A percentile compares a stretch with the other conserved stretches of the same genome.
These are phyloP conservation scores for Lasiurus cinereus DNA, from an alignment of 2,113 vertebrate species.

Conservation along the genomic window DNA sequence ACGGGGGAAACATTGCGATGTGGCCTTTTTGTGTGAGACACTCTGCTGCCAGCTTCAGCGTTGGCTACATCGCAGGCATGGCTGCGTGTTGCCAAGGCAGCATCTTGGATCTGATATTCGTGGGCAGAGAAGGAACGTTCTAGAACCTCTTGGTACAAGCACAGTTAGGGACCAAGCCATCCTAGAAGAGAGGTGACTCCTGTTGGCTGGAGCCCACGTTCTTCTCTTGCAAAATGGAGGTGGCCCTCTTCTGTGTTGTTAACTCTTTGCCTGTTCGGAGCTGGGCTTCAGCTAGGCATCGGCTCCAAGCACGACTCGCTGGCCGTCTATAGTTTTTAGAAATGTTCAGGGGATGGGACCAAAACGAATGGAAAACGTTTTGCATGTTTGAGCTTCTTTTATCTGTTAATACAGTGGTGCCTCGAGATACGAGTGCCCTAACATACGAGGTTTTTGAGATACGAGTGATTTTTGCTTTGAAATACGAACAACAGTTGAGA, in stretches of 20 bases:
- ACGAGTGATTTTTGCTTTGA: no score
- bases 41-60: neutral
- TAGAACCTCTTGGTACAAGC: neutral
- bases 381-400: conserved; percentile 9
- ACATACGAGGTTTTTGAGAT: no score
- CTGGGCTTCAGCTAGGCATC: conserved; percentile 63
- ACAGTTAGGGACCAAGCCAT: neutral
- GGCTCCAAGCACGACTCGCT: conserved; percentile 61
- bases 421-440: no score
- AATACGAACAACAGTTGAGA: no score
- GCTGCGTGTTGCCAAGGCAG: neutral
- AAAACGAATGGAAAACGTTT: conserved; percentile 57
- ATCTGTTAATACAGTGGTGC: neutral
- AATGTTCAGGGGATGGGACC: conserved; percentile 51
- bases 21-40: neutral
- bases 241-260: conserved; percentile 24
- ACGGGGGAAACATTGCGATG: conserved; percentile 4
- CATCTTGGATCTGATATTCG: neutral
- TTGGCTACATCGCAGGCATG: neutral
- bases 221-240: neutral
- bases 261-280: conserved; percentile 44
- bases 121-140: neutral
- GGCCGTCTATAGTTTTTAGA: conserved; percentile 63
- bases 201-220: neutral
- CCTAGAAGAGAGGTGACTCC: neutral